Conservation (phyloP, 1,140 invertebrate genomes). For the Adelges cooleyi region DNA sequence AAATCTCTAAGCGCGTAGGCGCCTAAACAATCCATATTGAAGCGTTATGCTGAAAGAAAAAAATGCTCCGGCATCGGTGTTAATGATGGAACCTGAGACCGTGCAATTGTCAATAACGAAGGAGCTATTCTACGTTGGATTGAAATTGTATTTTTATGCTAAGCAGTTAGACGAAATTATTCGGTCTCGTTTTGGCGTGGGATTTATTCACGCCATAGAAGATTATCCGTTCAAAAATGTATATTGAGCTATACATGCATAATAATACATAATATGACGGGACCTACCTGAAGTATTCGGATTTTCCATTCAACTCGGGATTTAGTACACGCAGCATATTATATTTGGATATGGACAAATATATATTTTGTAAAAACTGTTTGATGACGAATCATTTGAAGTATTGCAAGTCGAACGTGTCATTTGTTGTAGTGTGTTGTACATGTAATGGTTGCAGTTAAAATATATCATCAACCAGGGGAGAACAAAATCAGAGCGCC, state of each 20-base stretch:
- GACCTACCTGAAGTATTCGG: neutral
- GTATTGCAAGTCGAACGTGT: no score
- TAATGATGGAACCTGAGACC: neutral
- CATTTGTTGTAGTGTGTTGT: no score
- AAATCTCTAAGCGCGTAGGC: neutral
- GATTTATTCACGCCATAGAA: constrained; percentile 3
- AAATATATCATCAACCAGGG: no score
- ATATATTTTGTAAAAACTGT: no score
- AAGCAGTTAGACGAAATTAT: constrained; percentile 20
- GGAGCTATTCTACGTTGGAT: constrained; percentile 3
- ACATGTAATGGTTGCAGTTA: no score
- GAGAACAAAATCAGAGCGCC: no score
- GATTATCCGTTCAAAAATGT: neutral
- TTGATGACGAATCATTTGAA: no score
- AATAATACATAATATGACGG: neutral
- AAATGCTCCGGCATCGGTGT: neutral
- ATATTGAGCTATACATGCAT: no score
- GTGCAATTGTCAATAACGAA: neutral
- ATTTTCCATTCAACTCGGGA: neutral
- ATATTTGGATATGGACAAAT: no score
- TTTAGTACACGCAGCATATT: neutral
- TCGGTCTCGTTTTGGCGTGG: constrained; percentile 24
- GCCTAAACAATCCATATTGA: neutral
- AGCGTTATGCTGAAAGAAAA: neutral
- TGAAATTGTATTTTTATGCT: constrained; percentile 19